Evolutionary conservation across 2,113 vertebrate species (phyloP).

Genomic region (Delphinapterus leucas): DNA sequence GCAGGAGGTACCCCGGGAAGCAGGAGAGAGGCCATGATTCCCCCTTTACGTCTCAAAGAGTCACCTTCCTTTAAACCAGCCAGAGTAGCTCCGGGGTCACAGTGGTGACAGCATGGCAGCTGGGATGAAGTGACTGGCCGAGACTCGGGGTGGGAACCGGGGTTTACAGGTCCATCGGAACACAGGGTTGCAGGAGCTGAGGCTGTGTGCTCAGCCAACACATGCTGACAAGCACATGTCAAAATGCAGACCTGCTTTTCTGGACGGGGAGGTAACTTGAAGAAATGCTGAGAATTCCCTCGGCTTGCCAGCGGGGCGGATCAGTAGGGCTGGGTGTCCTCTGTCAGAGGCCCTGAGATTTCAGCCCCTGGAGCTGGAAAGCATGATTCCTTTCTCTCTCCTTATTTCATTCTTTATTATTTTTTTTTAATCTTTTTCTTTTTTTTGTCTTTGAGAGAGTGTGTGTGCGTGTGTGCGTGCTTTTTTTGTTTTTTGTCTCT

Average conservation of each 20-base stretch:
- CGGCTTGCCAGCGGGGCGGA: rapidly evolving
- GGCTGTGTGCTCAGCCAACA: neutral
- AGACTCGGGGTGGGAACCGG: neutral
- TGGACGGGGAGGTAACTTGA: neutral
- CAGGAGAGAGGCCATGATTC: neutral
- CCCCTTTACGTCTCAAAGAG: neutral
- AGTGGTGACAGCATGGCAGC: rapidly evolving
- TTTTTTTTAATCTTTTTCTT: neutral
- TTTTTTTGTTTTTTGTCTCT: neutral
- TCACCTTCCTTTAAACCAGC: neutral
- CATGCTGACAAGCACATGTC: rapidly evolving
- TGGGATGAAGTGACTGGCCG: no score
- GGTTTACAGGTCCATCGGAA: neutral
- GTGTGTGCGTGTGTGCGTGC: rapidly evolving
- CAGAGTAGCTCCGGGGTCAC: no score
- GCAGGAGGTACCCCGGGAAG: neutral
- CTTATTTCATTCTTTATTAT: neutral
- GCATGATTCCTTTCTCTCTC: neutral
- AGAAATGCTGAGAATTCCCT: neutral
- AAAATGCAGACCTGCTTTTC: neutral
- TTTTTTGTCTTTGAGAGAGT: no score
- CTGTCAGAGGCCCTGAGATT: neutral
- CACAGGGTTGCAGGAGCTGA: rapidly evolving
- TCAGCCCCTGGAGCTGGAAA: neutral
- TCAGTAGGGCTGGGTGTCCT: neutral